Conservation (phyloP, 2,888 invertebrate species). For the Oegoconia quadripuncta region DNA sequence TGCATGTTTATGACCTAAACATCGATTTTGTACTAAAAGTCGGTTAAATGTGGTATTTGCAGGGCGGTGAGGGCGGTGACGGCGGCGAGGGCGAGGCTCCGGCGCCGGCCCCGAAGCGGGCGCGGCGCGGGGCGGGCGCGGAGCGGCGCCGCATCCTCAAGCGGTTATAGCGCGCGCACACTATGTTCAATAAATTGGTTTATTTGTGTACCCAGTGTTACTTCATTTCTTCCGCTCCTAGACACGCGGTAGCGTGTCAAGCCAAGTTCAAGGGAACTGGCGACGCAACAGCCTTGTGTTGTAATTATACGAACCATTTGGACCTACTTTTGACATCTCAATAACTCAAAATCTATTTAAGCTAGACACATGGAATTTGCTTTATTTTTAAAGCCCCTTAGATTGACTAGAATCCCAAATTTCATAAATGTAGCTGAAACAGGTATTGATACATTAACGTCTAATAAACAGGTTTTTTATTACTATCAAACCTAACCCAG, state of each 20-base stretch:
- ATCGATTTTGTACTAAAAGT: too few relatives aligned
- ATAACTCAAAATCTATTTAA: not conserved
- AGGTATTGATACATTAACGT: not conserved
- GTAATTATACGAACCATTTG: too few relatives aligned
- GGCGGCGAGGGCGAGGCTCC: constrained; percentile 62
- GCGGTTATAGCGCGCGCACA: constrained; percentile 40
- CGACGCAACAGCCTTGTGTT: too few relatives aligned
- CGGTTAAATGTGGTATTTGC: too few relatives aligned
- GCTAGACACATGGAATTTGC: not conserved
- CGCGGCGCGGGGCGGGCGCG: constrained; percentile 73
- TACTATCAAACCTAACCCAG: too few relatives aligned
- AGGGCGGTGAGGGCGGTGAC: constrained; percentile 76
- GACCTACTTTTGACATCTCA: too few relatives aligned
- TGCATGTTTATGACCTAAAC: too few relatives aligned
- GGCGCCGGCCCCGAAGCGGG: constrained; percentile 81
- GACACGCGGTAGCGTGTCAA: not conserved
- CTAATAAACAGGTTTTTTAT: not conserved
- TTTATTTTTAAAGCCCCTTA: not conserved
- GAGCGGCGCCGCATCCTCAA: constrained; percentile 51
- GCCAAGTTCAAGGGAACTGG: not conserved
- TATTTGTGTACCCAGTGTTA: not conserved
- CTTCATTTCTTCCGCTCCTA: too few relatives aligned
- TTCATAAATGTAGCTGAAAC: not conserved
- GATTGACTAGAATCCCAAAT: not conserved
- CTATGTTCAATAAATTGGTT: not conserved